Conservation (phyloP, 2,113 vertebrate genomes). For the Protobothrops mucrosquamatus region DNA sequence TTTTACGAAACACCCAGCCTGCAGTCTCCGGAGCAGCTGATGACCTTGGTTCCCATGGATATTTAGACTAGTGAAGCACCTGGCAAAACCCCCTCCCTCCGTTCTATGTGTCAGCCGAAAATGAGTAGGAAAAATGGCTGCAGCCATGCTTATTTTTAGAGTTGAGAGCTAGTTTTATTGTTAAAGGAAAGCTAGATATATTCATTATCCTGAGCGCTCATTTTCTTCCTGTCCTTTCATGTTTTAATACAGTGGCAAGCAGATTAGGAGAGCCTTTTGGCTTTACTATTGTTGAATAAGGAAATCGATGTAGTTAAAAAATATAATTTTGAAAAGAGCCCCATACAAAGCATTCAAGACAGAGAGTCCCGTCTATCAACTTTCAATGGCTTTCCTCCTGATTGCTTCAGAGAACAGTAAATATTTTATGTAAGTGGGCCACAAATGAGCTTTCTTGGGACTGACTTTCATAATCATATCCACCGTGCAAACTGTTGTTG, state of each 20-base stretch:
- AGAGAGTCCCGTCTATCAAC: not conserved
- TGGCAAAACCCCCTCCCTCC: no score
- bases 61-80: no score
- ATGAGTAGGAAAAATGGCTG: no score
- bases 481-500: not conserved
- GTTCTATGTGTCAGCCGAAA: no score
- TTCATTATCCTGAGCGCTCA: no score
- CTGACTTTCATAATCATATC: not conserved
- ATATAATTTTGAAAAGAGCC: not conserved
- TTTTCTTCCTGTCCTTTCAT: no score
- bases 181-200: no score
- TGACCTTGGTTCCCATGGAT: no score
- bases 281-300: constrained; percentile 11
- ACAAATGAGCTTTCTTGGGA: not conserved
- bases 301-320: not conserved
- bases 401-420: constrained; percentile 9
- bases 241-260: no score
- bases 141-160: no score
- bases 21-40: no score
- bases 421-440: constrained; percentile 5
- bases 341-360: not conserved
- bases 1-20: no score
- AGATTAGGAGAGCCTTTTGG: not conserved
- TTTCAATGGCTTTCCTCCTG: not conserved
- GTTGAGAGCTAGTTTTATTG: not conserved